A percentile compares a stretch with the other conserved stretches of the same genome.
These are phyloP conservation scores for Hermatobates lingyangjiaoensis DNA, from an alignment of 1,140 invertebrate genomes.

Conservation along the genomic window DNA sequence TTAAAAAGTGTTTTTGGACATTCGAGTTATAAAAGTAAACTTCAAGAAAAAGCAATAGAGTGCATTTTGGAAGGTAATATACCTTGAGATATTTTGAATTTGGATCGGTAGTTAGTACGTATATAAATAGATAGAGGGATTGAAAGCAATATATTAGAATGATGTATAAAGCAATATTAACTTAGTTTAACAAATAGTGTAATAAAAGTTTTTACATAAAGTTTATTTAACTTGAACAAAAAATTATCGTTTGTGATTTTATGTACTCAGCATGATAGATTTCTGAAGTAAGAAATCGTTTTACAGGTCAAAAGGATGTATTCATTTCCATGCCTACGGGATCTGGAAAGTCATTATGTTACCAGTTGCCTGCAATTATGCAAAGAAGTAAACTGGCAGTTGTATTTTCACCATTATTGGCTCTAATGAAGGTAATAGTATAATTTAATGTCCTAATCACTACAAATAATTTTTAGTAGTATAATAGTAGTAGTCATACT, in stretches of 20 bases:
- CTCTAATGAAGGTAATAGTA: slow-evolving; percentile 36
- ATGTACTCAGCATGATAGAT: neutral
- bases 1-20: slow-evolving; percentile 28
- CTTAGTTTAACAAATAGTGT: neutral
- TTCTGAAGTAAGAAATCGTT: slow-evolving; percentile 6
- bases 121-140: slow-evolving; percentile 5
- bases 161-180: neutral
- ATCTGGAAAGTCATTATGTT: slow-evolving; percentile 49
- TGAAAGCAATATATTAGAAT: slow-evolving; percentile 1
- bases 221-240: neutral
- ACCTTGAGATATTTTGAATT: neutral
- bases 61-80: slow-evolving; percentile 30
- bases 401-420: slow-evolving; percentile 47
- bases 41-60: slow-evolving; percentile 30
- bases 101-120: neutral
- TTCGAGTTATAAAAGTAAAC: slow-evolving; percentile 31
- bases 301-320: slow-evolving; percentile 35
- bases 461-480: no score
- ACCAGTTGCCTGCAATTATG: slow-evolving; percentile 44
- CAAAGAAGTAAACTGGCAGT: slow-evolving; percentile 33
- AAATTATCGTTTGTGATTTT: neutral
- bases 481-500: no score
- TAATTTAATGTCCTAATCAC: neutral
- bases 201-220: neutral
- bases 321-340: slow-evolving; percentile 57